Conservation (phyloP, 2,888 invertebrate genomes). For the Lasioglossum malachurum region DNA sequence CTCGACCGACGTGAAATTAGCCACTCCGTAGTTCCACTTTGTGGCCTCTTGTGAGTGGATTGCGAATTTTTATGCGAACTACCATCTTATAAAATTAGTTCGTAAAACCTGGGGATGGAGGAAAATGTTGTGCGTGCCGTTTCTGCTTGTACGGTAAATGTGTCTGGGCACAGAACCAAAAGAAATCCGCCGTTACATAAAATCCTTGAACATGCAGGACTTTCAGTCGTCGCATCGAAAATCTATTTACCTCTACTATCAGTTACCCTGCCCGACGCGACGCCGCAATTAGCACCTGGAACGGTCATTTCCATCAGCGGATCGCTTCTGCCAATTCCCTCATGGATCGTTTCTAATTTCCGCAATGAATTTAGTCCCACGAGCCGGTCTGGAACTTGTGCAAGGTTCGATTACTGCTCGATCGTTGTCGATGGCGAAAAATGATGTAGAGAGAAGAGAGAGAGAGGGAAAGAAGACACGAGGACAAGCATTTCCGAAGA, state of each 20-base stretch:
- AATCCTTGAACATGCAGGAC: not conserved
- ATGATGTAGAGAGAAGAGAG: not conserved
- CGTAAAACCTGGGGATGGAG: not conserved
- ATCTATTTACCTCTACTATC: not conserved
- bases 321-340: not conserved
- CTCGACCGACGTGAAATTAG: not conserved
- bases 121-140: not conserved
- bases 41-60: not conserved
- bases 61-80: not conserved
- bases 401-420: constrained; percentile 39
- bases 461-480: not conserved
- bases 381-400: constrained; percentile 23
- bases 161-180: constrained; percentile 7
- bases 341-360: constrained; percentile 1
- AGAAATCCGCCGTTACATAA: not conserved
- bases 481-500: too few relatives aligned
- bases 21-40: not conserved
- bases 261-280: not conserved
- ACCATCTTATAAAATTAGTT: not conserved
- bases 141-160: not conserved
- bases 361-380: constrained; percentile 30
- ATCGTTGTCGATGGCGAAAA: constrained; percentile 5
- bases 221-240: not conserved
- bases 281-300: not conserved
- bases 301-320: not conserved